Conservation (phyloP, 2,888 invertebrate genomes). For the Buathra laborator region DNA sequence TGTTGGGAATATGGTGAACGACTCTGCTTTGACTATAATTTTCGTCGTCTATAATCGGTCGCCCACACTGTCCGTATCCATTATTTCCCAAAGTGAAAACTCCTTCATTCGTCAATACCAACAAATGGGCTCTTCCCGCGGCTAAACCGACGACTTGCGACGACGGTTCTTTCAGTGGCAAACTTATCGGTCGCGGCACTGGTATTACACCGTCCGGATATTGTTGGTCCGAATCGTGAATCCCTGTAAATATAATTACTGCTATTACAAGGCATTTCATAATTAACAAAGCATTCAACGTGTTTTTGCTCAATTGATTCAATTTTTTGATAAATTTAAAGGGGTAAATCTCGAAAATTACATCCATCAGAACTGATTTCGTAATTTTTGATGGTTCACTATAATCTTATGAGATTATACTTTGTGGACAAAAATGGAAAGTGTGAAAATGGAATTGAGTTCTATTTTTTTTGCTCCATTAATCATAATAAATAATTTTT, state of each 20-base stretch:
- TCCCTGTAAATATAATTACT: slow-evolving; percentile 30
- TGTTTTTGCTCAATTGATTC: background rate
- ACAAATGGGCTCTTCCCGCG: slow-evolving; percentile 95
- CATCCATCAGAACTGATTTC: too few relatives aligned
- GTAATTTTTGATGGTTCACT: too few relatives aligned
- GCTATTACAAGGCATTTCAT: background rate
- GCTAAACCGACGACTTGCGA: slow-evolving; percentile 87
- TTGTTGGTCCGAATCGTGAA: slow-evolving; percentile 86
- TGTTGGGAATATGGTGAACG: slow-evolving; percentile 88
- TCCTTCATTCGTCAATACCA: slow-evolving; percentile 92
- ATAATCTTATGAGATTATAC: too few relatives aligned
- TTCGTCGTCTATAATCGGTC: slow-evolving; percentile 92
- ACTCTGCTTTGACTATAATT: slow-evolving; percentile 89
- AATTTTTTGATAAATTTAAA: too few relatives aligned
- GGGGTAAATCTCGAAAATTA: too few relatives aligned
- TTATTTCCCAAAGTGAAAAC: slow-evolving; percentile 96
- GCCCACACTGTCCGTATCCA: slow-evolving; percentile 97
- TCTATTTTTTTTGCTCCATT: too few relatives aligned
- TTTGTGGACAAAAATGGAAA: too few relatives aligned
- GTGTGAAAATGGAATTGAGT: too few relatives aligned
- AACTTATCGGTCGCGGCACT: slow-evolving; percentile 90
- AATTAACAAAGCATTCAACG: background rate
- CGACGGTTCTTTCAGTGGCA: slow-evolving; percentile 88
- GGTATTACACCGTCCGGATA: slow-evolving; percentile 90
- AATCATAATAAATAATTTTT: too few relatives aligned